Evolutionary conservation across 92 coral and sea anemone genomes (phyloP).

Genomic region (Scolanthus callimorphus): DNA sequence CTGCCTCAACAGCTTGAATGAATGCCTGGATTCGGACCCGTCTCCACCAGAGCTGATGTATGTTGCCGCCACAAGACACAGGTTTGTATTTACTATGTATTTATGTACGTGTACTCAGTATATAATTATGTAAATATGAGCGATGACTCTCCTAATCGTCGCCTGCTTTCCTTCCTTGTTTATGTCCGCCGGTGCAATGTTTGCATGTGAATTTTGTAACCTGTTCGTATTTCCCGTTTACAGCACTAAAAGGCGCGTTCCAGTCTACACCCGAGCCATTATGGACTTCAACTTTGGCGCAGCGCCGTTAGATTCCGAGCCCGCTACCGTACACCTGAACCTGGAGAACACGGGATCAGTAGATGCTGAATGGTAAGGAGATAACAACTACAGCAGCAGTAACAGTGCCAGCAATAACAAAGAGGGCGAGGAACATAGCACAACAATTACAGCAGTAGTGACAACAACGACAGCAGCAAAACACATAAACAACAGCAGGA

Average conservation of each 20-base stretch:
- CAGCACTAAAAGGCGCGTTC: constrained; percentile 88
- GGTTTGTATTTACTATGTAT: no score
- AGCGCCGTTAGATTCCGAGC: constrained; percentile 68
- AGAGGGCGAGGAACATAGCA: no score
- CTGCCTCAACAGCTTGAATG: constrained; percentile 75
- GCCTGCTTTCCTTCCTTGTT: not conserved
- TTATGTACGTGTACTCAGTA: no score
- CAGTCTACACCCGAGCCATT: constrained; percentile 91
- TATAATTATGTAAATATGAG: no score
- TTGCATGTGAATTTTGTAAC: not conserved
- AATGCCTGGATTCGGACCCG: constrained; percentile 92
- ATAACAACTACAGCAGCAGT: no score
- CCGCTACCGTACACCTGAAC: constrained; percentile 70
- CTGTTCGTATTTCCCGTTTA: no score
- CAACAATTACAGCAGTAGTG: no score
- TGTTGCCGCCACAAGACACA: constrained; percentile 92
- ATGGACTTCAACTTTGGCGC: constrained; percentile 95
- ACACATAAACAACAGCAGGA: no score
- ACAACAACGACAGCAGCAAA: no score
- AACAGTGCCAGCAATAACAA: no score
- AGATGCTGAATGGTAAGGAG: constrained; percentile 83
- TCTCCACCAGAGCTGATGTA: constrained; percentile 87
- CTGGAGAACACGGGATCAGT: constrained; percentile 88
- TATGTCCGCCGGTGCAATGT: not conserved
- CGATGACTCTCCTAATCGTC: no score